Conservation (phyloP, 1,140 invertebrate species). For the Bombus waltoni region DNA sequence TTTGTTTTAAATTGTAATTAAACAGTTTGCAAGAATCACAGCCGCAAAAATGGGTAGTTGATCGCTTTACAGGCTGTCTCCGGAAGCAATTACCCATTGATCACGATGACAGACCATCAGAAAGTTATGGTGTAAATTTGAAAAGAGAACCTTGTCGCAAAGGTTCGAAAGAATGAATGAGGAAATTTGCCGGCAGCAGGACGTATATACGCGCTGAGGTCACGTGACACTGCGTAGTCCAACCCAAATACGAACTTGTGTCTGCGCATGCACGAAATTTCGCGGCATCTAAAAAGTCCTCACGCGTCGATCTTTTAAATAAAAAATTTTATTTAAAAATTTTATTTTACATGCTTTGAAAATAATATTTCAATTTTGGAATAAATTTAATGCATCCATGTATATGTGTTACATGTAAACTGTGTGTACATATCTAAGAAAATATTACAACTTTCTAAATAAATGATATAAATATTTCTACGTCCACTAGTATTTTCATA, state of each 20-base stretch:
- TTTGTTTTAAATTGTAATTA: neutral
- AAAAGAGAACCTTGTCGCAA: conserved; percentile 59
- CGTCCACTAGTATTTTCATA: neutral
- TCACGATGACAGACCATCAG: neutral
- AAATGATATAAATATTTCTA: neutral
- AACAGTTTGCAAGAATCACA: neutral
- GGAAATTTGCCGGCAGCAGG: conserved; percentile 62
- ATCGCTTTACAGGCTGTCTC: neutral
- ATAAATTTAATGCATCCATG: neutral
- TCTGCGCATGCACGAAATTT: neutral
- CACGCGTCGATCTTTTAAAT: neutral
- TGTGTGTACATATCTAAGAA: neutral
- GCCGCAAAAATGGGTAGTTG: neutral
- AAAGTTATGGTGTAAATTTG: neutral
- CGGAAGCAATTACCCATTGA: conserved; percentile 2
- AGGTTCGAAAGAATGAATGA: conserved; percentile 75
- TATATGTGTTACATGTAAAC: neutral
- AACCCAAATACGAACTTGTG: neutral
- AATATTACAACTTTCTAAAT: neutral
- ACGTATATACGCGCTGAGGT: conserved; percentile 73
- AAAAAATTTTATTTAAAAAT: neutral
- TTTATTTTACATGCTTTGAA: neutral
- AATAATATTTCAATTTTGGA: neutral
- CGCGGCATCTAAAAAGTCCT: conserved; percentile 12
- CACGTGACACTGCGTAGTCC: conserved; percentile 60